Base-by-base conservation (phyloP, 1,140 invertebrate genomes). In the Sitobion miscanthi region DNA sequence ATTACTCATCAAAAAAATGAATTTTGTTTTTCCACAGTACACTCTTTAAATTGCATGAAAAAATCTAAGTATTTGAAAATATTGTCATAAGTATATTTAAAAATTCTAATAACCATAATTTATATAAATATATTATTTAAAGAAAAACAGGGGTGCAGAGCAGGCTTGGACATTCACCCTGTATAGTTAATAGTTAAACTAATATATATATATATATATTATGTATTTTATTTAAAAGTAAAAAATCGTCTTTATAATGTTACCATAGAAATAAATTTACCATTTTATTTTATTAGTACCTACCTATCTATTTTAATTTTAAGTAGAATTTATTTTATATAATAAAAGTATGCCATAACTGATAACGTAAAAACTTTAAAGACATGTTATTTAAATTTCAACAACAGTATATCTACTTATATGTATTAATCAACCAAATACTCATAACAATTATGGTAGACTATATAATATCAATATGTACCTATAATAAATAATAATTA, bases 181-280 rank as follows among this genome's bases (percentile, higher is more conserved):
- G 30, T 62, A 69, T 69, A 14, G 62, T n/a, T 30, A 11, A 14
- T 69, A 69, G 62, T 77, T 77, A 45, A 25, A 90, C 57, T 69
- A 30, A 4, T 90, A 38, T 35, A 38, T 38, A 38, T 2, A 38
- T 38, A 38, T 38, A 38, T 38, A 38, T 38, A 38, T 38, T 38
- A 90, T 21, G 69, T 62, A 23, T 90, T 45, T 90, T 45, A 83
- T 42, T 83, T 83, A 83, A 35, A 88, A 88, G 49, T 88, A 30
- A n/a, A 17, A 21, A 3, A 49, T 88, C 8, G 2, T 35, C n/a
- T 25, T 35, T 47, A 49, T 52, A 88, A 49, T 45, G 83, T 85
- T 85, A 85, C 83, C 83, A 83, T 52, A 35, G 47, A 52, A 42
- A 35, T 88, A 52, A 49, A n/a, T 87, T 49, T 20, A n/a, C n/a